phyloP scores from a whole-genome alignment of 2,113 vertebrate genomes.

The Alces alces region DNA sequence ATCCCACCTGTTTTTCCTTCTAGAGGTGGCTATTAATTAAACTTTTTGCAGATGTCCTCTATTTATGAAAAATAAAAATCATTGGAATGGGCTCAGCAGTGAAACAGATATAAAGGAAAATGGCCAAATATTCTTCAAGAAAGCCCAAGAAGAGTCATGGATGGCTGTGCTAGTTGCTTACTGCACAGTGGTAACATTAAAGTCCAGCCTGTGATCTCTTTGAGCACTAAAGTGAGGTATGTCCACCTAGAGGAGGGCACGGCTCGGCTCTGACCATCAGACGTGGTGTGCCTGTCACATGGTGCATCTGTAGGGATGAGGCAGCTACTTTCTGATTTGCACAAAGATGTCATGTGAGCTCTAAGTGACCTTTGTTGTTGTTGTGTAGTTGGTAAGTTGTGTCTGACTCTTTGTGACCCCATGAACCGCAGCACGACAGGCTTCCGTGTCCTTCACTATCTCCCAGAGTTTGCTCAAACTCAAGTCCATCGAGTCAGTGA shows the following conservation, averaged over 20 bases:
- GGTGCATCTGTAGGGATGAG: not conserved
- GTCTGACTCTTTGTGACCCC: not conserved
- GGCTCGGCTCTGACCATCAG: not conserved
- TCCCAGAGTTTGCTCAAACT: not conserved
- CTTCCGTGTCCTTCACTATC: not conserved
- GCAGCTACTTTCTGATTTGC: not conserved
- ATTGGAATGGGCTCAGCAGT: not conserved
- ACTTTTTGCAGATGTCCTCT: not conserved
- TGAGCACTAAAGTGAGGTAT: rapidly evolving
- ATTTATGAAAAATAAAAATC: not conserved
- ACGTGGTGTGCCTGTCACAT: not conserved
- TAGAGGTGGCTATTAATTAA: not conserved
- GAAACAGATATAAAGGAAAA: not conserved
- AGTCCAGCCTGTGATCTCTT: not conserved
- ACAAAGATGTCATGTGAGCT: not conserved
- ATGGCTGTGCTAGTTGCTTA: not conserved
- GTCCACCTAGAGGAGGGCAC: not conserved
- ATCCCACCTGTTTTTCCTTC: not conserved
- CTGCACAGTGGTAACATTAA: not conserved
- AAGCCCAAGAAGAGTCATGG: not conserved
- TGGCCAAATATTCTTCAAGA: not conserved
- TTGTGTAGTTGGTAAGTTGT: not conserved
- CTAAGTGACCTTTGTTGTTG: not conserved
- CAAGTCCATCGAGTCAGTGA: not conserved
- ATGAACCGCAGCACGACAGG: rapidly evolving